phyloP scores from a whole-genome alignment of 2,888 invertebrate genomes.

The Brachynemurus nebulosus region DNA sequence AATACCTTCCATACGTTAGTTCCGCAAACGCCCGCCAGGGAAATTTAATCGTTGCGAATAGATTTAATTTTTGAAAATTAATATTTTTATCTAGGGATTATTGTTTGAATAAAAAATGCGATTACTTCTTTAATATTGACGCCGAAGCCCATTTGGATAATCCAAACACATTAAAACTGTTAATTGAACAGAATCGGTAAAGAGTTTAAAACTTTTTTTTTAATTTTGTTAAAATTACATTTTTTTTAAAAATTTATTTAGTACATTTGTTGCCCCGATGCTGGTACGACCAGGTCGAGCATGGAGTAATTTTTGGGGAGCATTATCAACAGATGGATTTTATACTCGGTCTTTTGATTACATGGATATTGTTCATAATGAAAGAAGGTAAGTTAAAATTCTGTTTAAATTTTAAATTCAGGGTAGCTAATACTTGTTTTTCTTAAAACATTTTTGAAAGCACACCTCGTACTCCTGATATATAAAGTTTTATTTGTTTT shows the following conservation, averaged over 20 bases:
- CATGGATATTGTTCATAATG: slow-evolving; percentile 79
- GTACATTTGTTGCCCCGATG: slow-evolving; percentile 72
- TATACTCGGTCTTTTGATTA: slow-evolving; percentile 93
- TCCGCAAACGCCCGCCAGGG: not conserved
- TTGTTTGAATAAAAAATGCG: slow-evolving; percentile 62
- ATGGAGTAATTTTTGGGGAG: slow-evolving; percentile 99
- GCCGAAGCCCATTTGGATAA: slow-evolving; percentile 74
- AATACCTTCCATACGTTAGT: not conserved
- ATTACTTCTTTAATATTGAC: slow-evolving; percentile 76
- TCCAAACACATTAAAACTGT: slow-evolving; percentile 49
- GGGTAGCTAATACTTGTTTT: too few relatives aligned
- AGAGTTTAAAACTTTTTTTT: slow-evolving; percentile 11
- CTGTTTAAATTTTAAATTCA: too few relatives aligned
- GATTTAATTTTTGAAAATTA: slow-evolving; percentile 4
- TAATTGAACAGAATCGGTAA: slow-evolving; percentile 60
- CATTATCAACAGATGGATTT: slow-evolving; percentile 76
- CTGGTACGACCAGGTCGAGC: slow-evolving; percentile 71
- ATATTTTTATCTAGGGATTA: slow-evolving; percentile 67
- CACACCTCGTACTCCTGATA: too few relatives aligned
- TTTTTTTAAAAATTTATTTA: slow-evolving; percentile 25
- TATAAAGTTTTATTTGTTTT: too few relatives aligned
- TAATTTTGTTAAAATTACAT: slow-evolving; percentile 8
- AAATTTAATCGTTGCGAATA: too few relatives aligned
- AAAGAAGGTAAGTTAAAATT: slow-evolving; percentile 47
- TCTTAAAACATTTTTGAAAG: too few relatives aligned